A percentile compares a stretch with the other conserved stretches of the same genome.
Conservation (phyloP, 2,797 vertebrate species). For the Platyrinchus mystaceus region DNA sequence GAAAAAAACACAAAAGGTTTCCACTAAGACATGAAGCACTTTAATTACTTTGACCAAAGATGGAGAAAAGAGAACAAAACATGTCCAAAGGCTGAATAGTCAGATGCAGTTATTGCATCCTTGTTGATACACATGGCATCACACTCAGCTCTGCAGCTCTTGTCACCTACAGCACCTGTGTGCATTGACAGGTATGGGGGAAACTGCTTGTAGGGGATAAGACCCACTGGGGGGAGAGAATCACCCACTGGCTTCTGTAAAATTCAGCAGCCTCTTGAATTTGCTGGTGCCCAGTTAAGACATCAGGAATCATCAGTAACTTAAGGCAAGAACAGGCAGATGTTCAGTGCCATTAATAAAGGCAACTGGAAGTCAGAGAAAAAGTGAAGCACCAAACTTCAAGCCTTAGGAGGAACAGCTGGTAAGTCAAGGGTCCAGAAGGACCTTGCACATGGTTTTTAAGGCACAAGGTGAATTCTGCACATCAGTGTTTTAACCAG, state of each 20-base stretch:
- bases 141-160: neutral
- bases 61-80: neutral
- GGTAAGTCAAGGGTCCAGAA: neutral
- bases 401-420: neutral
- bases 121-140: neutral
- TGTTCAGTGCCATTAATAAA: neutral
- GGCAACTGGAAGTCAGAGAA: neutral
- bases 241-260: neutral
- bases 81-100: neutral
- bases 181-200: neutral
- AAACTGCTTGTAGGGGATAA: neutral
- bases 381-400: neutral
- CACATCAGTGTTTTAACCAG: neutral
- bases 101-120: neutral
- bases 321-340: neutral
- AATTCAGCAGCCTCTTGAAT: neutral
- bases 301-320: neutral
- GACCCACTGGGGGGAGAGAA: neutral
- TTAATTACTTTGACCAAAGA: constrained; percentile 11
- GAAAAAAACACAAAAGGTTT: neutral
- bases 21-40: neutral
- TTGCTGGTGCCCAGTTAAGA: neutral
- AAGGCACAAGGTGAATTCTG: neutral
- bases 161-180: neutral
- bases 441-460: neutral